phyloP scores from a whole-genome alignment of 2,888 invertebrate genomes.

The Cenopis cana region DNA sequence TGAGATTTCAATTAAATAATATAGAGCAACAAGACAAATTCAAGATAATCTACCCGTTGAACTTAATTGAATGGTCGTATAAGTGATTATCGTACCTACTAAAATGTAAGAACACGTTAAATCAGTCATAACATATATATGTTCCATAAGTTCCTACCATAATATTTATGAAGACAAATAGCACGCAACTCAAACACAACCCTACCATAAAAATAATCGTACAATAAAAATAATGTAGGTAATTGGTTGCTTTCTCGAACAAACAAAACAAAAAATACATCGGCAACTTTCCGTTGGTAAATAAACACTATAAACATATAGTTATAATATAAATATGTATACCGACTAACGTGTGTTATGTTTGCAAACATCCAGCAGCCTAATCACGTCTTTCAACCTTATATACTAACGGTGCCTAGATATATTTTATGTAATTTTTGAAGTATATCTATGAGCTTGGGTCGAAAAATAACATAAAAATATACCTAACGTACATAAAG shows the following conservation, averaged over 20 bases:
- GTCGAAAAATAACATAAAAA: no score
- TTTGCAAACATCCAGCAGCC: background rate
- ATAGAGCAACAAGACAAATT: background rate
- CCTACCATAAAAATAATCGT: slow-evolving; percentile 32
- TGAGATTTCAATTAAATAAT: background rate
- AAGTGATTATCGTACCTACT: background rate
- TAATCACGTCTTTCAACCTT: no score
- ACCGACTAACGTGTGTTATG: background rate
- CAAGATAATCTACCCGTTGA: background rate
- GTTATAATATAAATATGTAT: background rate
- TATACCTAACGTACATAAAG: no score
- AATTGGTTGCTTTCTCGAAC: slow-evolving; percentile 32
- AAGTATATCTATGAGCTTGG: no score
- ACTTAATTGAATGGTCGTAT: background rate
- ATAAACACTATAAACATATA: slow-evolving; percentile 21
- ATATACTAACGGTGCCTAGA: no score
- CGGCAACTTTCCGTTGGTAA: slow-evolving; percentile 31
- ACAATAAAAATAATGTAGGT: slow-evolving; percentile 40
- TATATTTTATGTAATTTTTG: no score
- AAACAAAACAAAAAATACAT: slow-evolving; percentile 33
- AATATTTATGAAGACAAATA: slow-evolving; percentile 30
- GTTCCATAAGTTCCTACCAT: background rate
- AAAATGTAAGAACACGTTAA: background rate
- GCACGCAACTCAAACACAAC: slow-evolving; percentile 28
- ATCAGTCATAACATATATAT: background rate